A percentile compares a stretch with the other conserved stretches of the same genome.
Conservation (phyloP, 2,888 invertebrate genomes). For the Apamea sordens region DNA sequence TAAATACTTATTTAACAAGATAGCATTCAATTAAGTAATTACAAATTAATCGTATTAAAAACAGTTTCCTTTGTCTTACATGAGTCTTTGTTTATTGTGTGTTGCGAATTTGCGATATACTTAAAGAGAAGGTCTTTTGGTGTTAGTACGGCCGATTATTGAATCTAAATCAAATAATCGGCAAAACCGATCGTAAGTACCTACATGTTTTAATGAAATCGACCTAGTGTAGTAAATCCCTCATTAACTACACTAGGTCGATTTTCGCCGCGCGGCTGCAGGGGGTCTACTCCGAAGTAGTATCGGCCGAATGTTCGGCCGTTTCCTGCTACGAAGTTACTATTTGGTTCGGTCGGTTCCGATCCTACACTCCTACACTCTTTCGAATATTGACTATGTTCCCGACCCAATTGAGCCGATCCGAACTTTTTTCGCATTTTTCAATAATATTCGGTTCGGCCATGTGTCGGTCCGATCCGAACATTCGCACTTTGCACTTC, state of each 20-base stretch:
- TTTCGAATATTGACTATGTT: no score
- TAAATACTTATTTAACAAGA: slow-evolving; percentile 30
- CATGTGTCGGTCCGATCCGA: no score
- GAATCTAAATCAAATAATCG: background rate
- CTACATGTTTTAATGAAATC: background rate
- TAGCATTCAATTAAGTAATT: slow-evolving; percentile 37
- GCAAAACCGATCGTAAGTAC: background rate
- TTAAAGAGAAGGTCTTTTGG: background rate
- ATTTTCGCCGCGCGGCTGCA: background rate
- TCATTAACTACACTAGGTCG: background rate
- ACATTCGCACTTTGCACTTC: no score
- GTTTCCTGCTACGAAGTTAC: no score
- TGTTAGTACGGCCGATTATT: background rate
- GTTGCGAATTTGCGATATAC: background rate
- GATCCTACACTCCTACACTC: no score
- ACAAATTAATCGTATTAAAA: slow-evolving; percentile 1
- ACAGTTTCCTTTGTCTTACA: slow-evolving; percentile 32
- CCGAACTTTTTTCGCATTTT: no score
- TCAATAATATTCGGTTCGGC: no score
- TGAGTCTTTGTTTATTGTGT: background rate
- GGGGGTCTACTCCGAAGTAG: no score
- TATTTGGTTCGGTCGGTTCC: no score
- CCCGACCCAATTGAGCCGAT: no score
- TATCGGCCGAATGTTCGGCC: no score
- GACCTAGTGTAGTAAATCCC: no score